phyloP scores from a whole-genome alignment of 2,797 vertebrate genomes.

The Margarornis squamiger region DNA sequence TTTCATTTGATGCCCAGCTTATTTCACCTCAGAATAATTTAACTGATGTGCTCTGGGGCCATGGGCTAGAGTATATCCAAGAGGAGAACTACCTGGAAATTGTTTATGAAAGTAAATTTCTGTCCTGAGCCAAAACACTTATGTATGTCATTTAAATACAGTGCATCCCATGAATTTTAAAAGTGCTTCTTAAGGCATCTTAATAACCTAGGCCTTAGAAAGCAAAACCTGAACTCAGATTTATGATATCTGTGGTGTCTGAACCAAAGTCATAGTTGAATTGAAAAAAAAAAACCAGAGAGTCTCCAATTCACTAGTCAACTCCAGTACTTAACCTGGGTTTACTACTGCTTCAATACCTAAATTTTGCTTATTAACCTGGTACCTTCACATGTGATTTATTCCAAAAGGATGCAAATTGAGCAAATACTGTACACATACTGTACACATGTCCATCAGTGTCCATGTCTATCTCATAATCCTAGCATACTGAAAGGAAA shows the following conservation, averaged over 20 bases:
- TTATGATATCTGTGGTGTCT: not conserved
- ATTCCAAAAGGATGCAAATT: not conserved
- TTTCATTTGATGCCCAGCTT: not conserved
- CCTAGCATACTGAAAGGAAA: not conserved
- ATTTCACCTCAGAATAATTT: not conserved
- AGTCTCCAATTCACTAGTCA: not conserved
- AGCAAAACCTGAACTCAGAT: not conserved
- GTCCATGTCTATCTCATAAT: not conserved
- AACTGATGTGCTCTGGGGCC: not conserved
- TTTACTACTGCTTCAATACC: not conserved
- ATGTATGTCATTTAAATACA: not conserved
- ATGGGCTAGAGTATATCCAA: accelerated
- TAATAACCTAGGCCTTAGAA: not conserved
- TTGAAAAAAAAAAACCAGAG: not conserved
- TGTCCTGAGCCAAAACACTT: not conserved
- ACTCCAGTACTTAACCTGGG: not conserved
- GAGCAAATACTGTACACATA: not conserved
- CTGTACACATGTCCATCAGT: not conserved
- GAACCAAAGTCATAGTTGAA: not conserved
- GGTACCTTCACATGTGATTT: not conserved
- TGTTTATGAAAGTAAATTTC: not conserved
- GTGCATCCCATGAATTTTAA: not conserved
- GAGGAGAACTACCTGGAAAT: not conserved
- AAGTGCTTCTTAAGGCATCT: not conserved
- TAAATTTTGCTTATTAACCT: not conserved